Conservation (phyloP, 1,140 invertebrate genomes). For the Parasteatoda tepidariorum region DNA sequence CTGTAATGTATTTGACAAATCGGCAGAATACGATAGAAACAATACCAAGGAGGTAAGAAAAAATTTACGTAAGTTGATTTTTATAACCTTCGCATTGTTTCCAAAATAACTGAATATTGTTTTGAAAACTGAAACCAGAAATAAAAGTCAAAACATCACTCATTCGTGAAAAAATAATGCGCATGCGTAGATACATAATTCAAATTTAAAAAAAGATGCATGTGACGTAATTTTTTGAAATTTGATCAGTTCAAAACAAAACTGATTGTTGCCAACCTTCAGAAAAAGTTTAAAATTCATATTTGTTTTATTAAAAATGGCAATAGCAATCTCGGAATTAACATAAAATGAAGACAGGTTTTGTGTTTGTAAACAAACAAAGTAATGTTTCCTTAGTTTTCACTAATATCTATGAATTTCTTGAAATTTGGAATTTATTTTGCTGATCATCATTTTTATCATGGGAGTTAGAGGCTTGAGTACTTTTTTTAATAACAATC, state of each 20-base stretch:
- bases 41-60: no score
- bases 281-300: no score
- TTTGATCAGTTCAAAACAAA: constrained; percentile 21
- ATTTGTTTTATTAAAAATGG: no score
- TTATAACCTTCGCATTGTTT: no score
- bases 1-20: no score
- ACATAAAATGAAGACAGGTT: no score
- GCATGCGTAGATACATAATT: constrained; percentile 7
- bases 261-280: not conserved
- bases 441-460: not conserved
- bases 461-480: constrained; percentile 88
- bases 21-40: no score
- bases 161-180: not conserved
- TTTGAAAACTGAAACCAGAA: not conserved
- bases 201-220: constrained; percentile 33
- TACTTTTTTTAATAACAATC: constrained; percentile 79
- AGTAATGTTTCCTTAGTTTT: no score
- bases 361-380: no score
- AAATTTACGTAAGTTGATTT: no score
- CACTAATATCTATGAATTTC: no score
- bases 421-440: not conserved
- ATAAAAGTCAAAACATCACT: not conserved
- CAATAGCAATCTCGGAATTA: no score
- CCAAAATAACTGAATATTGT: not conserved
- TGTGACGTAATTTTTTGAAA: constrained; percentile 48